Percentiles rank a stretch among this genome's conserved stretches.
These are phyloP conservation scores for Lutjanus campechanus DNA, from an alignment of 2,797 vertebrate genomes.

Conservation along the genomic window DNA sequence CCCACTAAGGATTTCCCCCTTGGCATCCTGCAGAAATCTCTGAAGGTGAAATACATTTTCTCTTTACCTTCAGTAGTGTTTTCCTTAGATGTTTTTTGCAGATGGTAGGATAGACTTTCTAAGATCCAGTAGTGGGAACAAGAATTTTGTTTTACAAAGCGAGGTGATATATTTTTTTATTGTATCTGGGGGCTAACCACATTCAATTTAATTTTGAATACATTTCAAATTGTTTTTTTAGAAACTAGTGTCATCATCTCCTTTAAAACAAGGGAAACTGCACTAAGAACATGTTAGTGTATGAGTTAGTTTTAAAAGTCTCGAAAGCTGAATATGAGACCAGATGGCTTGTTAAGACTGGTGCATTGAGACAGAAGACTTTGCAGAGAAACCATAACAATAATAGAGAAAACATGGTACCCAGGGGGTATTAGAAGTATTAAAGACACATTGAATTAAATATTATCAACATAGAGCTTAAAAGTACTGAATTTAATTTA, in stretches of 20 bases:
- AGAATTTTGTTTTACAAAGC: neutral
- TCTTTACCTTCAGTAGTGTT: neutral
- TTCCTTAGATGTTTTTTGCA: neutral
- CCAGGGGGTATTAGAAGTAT: too few species aligned
- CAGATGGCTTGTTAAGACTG: neutral
- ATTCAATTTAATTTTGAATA: too few species aligned
- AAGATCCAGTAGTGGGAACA: neutral
- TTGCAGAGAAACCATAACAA: neutral
- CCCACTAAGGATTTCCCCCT: slow-evolving; percentile 93
- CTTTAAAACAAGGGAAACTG: too few species aligned
- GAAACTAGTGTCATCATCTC: too few species aligned
- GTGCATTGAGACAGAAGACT: neutral
- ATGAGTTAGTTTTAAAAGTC: too few species aligned
- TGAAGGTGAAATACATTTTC: slow-evolving; percentile 87
- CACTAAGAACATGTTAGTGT: too few species aligned
- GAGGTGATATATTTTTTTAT: too few species aligned
- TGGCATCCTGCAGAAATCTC: slow-evolving; percentile 94
- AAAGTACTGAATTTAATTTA: too few species aligned
- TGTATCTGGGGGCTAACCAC: too few species aligned
- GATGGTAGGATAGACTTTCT: neutral
- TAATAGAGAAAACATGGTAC: neutral
- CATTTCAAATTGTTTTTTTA: too few species aligned
- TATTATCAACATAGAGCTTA: too few species aligned
- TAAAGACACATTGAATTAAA: too few species aligned
- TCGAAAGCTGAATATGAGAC: neutral